Evolutionary conservation across 2,888 invertebrate genomes (phyloP).

Genomic region (Allophyes oxyacanthae): DNA sequence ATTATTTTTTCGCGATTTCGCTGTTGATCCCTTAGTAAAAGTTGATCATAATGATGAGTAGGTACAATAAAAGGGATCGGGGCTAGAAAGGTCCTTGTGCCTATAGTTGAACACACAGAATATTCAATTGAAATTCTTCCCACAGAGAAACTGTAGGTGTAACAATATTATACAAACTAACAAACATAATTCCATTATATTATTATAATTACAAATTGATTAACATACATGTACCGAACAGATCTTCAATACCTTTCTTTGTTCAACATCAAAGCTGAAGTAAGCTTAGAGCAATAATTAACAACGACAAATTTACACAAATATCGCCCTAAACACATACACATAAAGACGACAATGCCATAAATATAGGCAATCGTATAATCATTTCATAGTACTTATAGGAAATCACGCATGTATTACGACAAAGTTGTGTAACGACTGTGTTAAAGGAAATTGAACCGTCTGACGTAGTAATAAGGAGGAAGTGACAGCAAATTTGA

Average conservation of each 20-base stretch:
- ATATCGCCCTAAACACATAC: slow-evolving; percentile 31
- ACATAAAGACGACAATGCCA: slow-evolving; percentile 50
- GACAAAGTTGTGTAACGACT: slow-evolving; percentile 37
- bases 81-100: too few relatives aligned
- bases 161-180: too few relatives aligned
- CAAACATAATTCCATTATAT: slow-evolving; percentile 27
- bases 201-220: slow-evolving; percentile 58
- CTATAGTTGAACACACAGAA: too few relatives aligned
- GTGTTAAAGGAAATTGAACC: slow-evolving; percentile 26
- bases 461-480: slow-evolving; percentile 39
- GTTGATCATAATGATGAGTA: too few relatives aligned
- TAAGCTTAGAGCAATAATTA: slow-evolving; percentile 59
- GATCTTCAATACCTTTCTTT: slow-evolving; percentile 51
- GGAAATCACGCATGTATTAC: slow-evolving; percentile 67
- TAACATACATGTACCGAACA: slow-evolving; percentile 43
- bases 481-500: slow-evolving; percentile 37
- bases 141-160: too few relatives aligned
- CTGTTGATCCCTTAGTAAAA: too few relatives aligned
- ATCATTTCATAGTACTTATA: slow-evolving; percentile 63
- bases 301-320: slow-evolving; percentile 31
- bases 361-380: slow-evolving; percentile 48
- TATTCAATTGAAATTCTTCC: too few relatives aligned
- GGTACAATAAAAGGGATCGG: too few relatives aligned
- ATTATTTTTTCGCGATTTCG: too few relatives aligned
- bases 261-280: slow-evolving; percentile 54